These are phyloP conservation scores for Spatulosminthurus flaviceps DNA, from an alignment of 2,888 invertebrate genomes.

Conservation along the genomic window DNA sequence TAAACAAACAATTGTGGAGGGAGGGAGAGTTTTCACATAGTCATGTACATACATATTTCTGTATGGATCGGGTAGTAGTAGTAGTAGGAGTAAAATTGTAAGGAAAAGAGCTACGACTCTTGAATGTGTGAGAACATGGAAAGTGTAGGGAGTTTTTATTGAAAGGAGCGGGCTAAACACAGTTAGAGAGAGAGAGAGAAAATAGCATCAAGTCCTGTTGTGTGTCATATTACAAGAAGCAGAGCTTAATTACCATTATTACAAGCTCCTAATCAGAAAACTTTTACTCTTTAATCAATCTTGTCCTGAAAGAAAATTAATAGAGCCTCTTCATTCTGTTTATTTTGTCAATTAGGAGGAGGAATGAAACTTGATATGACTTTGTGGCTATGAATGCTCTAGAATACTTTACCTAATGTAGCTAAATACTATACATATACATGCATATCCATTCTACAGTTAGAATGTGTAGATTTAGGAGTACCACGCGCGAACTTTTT, in stretches of 20 bases:
- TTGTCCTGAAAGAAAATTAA: constrained; percentile 42
- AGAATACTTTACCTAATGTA: too few species aligned
- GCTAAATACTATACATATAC: not conserved
- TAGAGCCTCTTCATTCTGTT: constrained; percentile 42
- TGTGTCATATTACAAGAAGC: constrained; percentile 32
- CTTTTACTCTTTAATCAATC: constrained; percentile 45
- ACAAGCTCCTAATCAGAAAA: constrained; percentile 42
- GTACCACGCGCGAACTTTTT: not conserved
- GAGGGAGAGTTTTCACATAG: too few species aligned
- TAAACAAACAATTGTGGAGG: too few species aligned
- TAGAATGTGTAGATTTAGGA: too few species aligned
- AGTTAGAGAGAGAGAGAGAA: not conserved
- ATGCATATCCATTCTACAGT: too few species aligned
- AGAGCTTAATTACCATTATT: constrained; percentile 44
- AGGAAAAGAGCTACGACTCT: too few species aligned
- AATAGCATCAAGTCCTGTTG: not conserved
- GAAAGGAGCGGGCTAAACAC: not conserved
- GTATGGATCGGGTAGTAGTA: too few species aligned
- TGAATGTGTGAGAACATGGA: not conserved
- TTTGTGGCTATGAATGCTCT: constrained; percentile 33
- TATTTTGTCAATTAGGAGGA: constrained; percentile 36
- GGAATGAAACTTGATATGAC: constrained; percentile 44
- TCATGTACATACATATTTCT: too few species aligned
- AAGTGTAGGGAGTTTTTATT: not conserved
- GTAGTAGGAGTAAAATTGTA: too few species aligned